Base-by-base conservation (phyloP, 2,113 vertebrate species). In the Aldabrachelys gigantea region DNA sequence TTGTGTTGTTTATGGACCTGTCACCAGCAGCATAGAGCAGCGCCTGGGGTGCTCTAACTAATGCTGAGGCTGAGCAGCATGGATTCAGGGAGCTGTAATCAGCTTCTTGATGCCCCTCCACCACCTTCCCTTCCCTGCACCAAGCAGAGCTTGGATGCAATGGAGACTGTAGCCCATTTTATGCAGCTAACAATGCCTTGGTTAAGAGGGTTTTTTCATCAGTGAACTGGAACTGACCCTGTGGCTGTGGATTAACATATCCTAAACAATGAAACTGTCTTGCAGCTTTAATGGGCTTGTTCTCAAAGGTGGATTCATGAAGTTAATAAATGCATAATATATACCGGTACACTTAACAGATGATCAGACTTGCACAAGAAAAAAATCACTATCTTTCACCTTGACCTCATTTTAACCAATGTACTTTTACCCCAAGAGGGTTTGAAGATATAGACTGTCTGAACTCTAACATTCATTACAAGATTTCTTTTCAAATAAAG, bases 401-500 rank as follows among this genome's bases (percentile, higher is more conserved):
- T 49, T 59, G 29, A 22, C 12, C 87, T 12, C 53, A 10, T 72
- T 72, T 57, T 95, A 65, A 53, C 31, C 35, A 84, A 54, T 8
- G 78, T 59, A 62, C 35, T 72, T 62, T 49, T n/a, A 50, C 31
- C 84, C 52, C 41, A 84, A 50, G 22, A 56, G 14, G 52, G 87
- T 90, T 50, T 81, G 57, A 92, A 96, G 88, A 69, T 9, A 94
- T n/a, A 35, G 85, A 41, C 13, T 85, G 6, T 82, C 56, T 91
- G 56, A 89, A 76, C 2, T 6, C 44, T 57, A 87, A 89, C 79
- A 16, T 21, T 7, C 8, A 47, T 94, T 95, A 38, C 24, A 80
- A 17, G 89, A 89, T 53, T 87, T 92, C 14, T 92, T 82, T 91
- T 65, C 10, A 11, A 13, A 83, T 81, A 81, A 54, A 94, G 92